phyloP scores from a whole-genome alignment of 2,888 invertebrate genomes.

The Aphrophora alni region DNA sequence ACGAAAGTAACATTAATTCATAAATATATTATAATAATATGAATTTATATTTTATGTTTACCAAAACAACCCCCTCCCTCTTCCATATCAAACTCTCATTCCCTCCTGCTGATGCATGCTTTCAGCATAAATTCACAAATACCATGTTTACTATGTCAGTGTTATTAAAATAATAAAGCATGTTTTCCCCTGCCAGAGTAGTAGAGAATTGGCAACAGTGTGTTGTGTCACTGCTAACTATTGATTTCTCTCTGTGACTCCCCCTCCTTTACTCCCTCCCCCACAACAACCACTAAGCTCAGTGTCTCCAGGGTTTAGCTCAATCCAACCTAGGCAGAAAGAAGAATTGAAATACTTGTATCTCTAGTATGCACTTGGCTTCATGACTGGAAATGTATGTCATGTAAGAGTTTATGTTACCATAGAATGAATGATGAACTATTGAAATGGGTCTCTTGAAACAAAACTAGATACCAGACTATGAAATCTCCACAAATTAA shows the following conservation, averaged over 20 bases:
- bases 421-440: too few relatives aligned
- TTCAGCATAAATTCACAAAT: too few relatives aligned
- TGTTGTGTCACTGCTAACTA: conserved; percentile 47
- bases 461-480: too few relatives aligned
- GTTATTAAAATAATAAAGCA: background rate
- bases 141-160: background rate
- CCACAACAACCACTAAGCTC: conserved; percentile 11
- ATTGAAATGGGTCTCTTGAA: too few relatives aligned
- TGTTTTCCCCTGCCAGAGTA: background rate
- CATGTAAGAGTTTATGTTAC: too few relatives aligned
- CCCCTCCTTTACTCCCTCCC: conserved; percentile 9
- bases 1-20: too few relatives aligned
- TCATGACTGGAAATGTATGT: background rate
- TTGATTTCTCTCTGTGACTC: conserved; percentile 47
- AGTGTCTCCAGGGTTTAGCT: conserved; percentile 17
- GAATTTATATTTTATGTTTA: too few relatives aligned
- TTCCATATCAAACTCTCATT: too few relatives aligned
- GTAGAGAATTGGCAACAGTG: conserved; percentile 38
- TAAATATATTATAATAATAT: too few relatives aligned
- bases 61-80: too few relatives aligned
- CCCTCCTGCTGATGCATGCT: too few relatives aligned
- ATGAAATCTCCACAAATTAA: too few relatives aligned
- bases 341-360: background rate
- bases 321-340: conserved; percentile 12
- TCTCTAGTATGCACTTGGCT: background rate